Evolutionary conservation across 1,140 invertebrate species (phyloP).

Genomic region (Chlorops oryzae): DNA sequence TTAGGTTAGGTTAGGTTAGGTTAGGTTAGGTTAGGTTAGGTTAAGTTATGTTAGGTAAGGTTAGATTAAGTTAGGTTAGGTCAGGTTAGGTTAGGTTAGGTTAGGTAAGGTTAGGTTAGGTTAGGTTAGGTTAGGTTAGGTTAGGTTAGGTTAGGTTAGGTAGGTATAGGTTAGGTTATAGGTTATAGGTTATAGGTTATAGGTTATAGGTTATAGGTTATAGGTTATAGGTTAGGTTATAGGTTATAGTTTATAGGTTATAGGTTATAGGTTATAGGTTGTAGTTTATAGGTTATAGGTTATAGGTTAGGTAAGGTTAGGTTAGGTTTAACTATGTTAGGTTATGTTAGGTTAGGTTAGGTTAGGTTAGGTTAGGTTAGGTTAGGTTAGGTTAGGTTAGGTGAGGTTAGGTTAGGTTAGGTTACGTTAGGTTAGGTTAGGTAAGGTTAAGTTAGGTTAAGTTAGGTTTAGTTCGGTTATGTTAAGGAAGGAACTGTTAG

Average conservation of each 20-base stretch:
- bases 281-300: too few species aligned
- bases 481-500: neutral
- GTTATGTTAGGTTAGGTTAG: too few species aligned
- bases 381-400: neutral
- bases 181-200: too few species aligned
- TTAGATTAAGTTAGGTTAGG: constrained; percentile 29
- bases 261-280: too few species aligned
- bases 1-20: too few species aligned
- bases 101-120: constrained; percentile 33
- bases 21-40: constrained; percentile 28
- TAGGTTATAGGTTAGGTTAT: constrained; percentile 24
- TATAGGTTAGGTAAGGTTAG: constrained; percentile 25
- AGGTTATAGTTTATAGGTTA: constrained; percentile 27
- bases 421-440: neutral
- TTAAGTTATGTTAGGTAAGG: too few species aligned
- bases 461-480: neutral
- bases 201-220: too few species aligned
- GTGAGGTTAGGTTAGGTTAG: neutral
- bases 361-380: neutral
- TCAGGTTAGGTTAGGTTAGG: constrained; percentile 24
- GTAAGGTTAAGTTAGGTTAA: neutral
- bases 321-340: neutral
- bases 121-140: constrained; percentile 20
- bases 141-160: constrained; percentile 27
- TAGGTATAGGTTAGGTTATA: constrained; percentile 31